Base-by-base conservation (phyloP, 2,888 invertebrate genomes). In the Syrphus vitripennis region DNA sequence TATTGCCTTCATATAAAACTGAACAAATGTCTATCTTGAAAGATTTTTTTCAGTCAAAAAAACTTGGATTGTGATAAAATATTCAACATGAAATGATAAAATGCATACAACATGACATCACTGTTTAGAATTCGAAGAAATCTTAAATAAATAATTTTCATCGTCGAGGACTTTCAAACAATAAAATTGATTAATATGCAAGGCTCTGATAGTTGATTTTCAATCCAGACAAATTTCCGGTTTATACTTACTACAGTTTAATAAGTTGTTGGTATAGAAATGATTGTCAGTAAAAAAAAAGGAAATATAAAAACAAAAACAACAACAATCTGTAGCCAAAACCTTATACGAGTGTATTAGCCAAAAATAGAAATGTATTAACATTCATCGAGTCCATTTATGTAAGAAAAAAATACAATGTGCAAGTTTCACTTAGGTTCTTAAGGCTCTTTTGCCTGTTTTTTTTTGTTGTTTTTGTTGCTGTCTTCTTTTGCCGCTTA, bases 331-430 rank as follows among this genome's bases (percentile, higher is more conserved):
- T 50, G 21, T 67, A 21, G 61, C 19, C 16, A 26, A 72, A 45
- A 61, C 78, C 53, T 70, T 81, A 63, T 76, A 45, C 21, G 80
- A 26, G 16, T 61, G 21, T 40, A 76, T 76, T 76, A 65, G 63
- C 59, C 70, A 55, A 26, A 76, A 76, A 76, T 70, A 63, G 76
- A 55, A 65, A 48, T 67, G 57, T 72, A 67, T 82, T 65, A 82
- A 77, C 81, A 81, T 83, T 53, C 59, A 78, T 45, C 42, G 57
- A 26, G 79, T 74, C 74, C 53, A 69, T 70, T 72, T 79, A 74
- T 57, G 55, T 63, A 42, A 31, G 57, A 26, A 48, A 59, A 34
- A 31, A 59, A 21, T 37, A 67, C 67, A 83, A 69, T 76, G 57
- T 80, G 19, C 63, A 55, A 53, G 71, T 55, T 76, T 67, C 31